Percentiles rank a stretch among this genome's conserved stretches.
Conservation (phyloP, 2,113 vertebrate genomes). For the Gallinago undulata region DNA sequence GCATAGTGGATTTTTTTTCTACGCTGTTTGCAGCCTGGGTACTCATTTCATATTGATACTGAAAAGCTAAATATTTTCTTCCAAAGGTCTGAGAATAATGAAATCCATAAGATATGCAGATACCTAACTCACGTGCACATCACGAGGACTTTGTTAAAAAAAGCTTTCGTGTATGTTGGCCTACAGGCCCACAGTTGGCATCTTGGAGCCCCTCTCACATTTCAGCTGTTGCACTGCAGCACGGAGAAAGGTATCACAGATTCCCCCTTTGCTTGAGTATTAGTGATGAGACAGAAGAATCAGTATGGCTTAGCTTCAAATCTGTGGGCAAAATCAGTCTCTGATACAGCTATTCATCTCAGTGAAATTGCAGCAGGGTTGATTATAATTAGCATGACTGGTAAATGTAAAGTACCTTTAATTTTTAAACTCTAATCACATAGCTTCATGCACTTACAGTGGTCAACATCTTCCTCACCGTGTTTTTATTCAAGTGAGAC, state of each 20-base stretch:
- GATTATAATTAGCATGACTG: background rate
- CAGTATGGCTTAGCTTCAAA: background rate
- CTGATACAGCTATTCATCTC: background rate
- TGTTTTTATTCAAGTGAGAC: slow-evolving; percentile 20
- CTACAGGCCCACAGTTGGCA: background rate
- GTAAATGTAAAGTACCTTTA: background rate
- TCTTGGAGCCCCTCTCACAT: background rate
- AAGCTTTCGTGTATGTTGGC: background rate
- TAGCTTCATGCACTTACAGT: background rate
- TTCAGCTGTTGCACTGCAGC: background rate
- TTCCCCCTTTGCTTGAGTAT: background rate
- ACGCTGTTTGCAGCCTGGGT: background rate
- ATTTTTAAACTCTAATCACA: background rate
- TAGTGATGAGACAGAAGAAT: background rate
- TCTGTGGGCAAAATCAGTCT: background rate
- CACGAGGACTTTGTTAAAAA: background rate
- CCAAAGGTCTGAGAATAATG: background rate
- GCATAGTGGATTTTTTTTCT: background rate
- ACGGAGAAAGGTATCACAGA: background rate
- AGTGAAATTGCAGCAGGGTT: background rate
- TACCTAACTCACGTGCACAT: background rate
- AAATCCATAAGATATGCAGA: background rate
- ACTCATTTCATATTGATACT: background rate
- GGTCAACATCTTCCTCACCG: background rate
- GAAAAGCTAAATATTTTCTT: background rate